phyloP scores from a whole-genome alignment of 2,888 invertebrate species.

The Leucophenga montana region DNA sequence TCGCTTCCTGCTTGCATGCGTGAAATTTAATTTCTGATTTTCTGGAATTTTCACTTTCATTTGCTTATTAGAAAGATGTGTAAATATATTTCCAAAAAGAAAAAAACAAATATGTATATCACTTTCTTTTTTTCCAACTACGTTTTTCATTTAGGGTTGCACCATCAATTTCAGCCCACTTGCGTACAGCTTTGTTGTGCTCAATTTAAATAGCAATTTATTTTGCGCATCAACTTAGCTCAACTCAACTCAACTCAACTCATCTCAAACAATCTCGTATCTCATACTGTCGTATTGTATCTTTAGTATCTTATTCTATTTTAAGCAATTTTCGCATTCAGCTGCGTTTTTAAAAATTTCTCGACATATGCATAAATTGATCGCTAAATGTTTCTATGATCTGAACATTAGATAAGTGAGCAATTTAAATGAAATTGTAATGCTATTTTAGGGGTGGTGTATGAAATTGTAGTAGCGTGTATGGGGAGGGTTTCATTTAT shows the following conservation, averaged over 20 bases:
- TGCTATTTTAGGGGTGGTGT: constrained; percentile 1
- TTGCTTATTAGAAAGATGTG: background rate
- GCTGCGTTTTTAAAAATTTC: constrained; percentile 21
- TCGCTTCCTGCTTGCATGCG: background rate
- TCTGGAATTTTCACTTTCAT: constrained; percentile 7
- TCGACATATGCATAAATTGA: constrained; percentile 28
- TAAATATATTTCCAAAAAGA: too few relatives aligned
- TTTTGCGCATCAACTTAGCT: background rate
- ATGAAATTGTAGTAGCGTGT: too few relatives aligned
- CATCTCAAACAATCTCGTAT: constrained; percentile 11
- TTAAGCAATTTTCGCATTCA: background rate
- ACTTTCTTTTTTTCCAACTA: too few relatives aligned
- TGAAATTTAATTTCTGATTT: constrained; percentile 26
- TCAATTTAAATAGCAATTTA: constrained; percentile 67
- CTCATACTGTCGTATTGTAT: too few relatives aligned
- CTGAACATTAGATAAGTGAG: constrained; percentile 23
- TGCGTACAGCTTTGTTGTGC: constrained; percentile 46
- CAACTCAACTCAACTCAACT: background rate
- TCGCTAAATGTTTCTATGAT: constrained; percentile 25
- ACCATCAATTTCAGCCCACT: background rate
- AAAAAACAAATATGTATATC: too few relatives aligned
- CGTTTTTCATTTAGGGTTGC: too few relatives aligned
- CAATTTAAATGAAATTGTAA: constrained; percentile 14
- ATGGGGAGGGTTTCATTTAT: too few relatives aligned
- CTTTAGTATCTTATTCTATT: too few relatives aligned